Conservation (phyloP, 2,888 invertebrate species). For the Aphrophora alni region DNA sequence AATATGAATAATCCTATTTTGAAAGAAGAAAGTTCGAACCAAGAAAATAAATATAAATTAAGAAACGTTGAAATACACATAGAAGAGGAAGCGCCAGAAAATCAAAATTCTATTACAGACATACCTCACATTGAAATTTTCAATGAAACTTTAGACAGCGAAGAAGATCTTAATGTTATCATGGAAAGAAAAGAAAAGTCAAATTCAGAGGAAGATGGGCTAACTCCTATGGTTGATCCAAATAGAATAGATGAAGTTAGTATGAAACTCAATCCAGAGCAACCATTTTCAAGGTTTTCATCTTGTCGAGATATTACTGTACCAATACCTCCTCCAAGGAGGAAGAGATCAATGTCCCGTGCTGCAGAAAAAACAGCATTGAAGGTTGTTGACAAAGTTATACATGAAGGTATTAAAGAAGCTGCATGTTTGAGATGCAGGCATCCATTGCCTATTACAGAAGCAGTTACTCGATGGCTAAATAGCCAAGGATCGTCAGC, state of each 20-base stretch:
- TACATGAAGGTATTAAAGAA: conserved; percentile 36
- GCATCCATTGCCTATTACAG: conserved; percentile 59
- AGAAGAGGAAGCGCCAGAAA: not conserved
- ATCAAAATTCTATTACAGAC: not conserved
- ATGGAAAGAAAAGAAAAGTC: not conserved
- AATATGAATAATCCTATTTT: not conserved
- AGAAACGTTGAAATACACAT: not conserved
- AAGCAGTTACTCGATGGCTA: conserved; percentile 68
- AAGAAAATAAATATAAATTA: not conserved
- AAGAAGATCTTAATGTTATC: not conserved
- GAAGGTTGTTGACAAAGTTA: conserved; percentile 35
- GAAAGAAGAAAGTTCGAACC: not conserved
- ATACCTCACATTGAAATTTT: not conserved
- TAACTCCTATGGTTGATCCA: not conserved
- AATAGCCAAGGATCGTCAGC: conserved; percentile 41
- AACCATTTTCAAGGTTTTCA: conserved; percentile 19
- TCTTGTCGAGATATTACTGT: conserved; percentile 19
- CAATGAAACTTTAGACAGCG: not conserved
- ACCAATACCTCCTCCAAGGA: conserved; percentile 43
- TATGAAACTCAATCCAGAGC: not conserved
- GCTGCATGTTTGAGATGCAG: conserved; percentile 25
- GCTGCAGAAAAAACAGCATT: conserved; percentile 42
- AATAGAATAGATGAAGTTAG: not conserved
- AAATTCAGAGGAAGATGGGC: not conserved
- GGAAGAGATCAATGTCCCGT: conserved; percentile 40